Base-by-base conservation (phyloP, 92 coral and sea anemone genomes). In the Metridium senile region DNA sequence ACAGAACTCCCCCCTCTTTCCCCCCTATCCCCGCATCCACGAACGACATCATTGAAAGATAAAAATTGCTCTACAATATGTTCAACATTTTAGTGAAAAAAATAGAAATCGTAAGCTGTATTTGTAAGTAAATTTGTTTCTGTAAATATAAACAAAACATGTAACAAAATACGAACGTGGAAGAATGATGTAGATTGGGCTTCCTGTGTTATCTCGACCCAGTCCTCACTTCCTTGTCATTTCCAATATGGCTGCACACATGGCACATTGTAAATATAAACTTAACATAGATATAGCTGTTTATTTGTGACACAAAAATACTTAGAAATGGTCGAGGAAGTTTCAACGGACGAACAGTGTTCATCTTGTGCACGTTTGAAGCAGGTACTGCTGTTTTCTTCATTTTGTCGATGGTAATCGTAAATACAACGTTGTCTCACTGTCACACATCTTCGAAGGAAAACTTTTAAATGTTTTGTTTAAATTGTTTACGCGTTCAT, bases 331-430 rank as follows among this genome's bases (percentile, higher is more conserved):
- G 80, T 75, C 22, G 80, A 75, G 20, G 68, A 75, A n/a, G 51
- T 65, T 43, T 22, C 57, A 46, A 65, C n/a, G 30, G 70, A 27
- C 20, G 49, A 47, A 28, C 61, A 62, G 59, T 75, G 80, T 51
- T 45, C 59, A 7, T 75, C 80, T 16, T 75, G 80, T 62, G 80
- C 51, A 9, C 80, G 79, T 23, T 65, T 75, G 23, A 62, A 45
- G 35, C 80, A 75, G 80, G 80, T 75, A 75, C n/a, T 21, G 17
- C 29, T 30, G 10, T 58, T 31, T 54, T 2, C 17, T 6, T 54
- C 2, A 54, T 54, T 54, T 54, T 54, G n/a, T n/a, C 49, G 6
- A 13, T 39, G 49, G 13, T 39, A 39, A 39, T 4, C 49, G 49
- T 39, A 39, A 39, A 39, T 13, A 13, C 6, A 39, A 54, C 61